Base-by-base conservation (phyloP, 2,888 invertebrate genomes). In the Stictocephala bisonia region DNA sequence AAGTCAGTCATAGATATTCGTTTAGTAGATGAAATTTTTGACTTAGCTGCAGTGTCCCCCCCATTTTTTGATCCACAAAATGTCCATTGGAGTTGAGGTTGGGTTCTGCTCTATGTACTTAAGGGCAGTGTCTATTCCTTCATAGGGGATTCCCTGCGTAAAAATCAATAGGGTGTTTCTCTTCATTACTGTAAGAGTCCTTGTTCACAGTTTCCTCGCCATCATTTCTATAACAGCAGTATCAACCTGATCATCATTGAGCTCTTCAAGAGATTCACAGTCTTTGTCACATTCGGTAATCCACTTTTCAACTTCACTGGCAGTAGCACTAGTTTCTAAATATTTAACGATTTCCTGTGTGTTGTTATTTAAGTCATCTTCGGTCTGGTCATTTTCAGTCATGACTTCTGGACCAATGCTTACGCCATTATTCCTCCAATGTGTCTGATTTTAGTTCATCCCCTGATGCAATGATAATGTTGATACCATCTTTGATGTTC, bases 11-110 rank as follows among this genome's bases (percentile, higher is more conserved):
- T 48, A 15, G n/a, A n/a, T 48, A n/a, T n/a, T 35, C 9, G 13
- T 11, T 74, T 22, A 50, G n/a, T n/a, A n/a, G n/a, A n/a, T n/a
- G n/a, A n/a, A n/a, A n/a, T 31, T 31, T 31, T 31, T 31, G 11
- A 11, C 35, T 9, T 6, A 31, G 35, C 11, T 31, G 11, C 35
- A 31, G 35, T 31, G 35, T 31, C 35, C n/a, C 35, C 35, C 11
- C 35, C 35, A 31, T 31, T 31, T 31, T 11, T 31, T 31, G 35
- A 31, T 31, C 35, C 11, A 11, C 35, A 31, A 31, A 31, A 31
- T 31, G 35, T 31, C 35, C 35, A 31, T 31, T 31, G 35, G 11
- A 31, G 35, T 31, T 31, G 35, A 9, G 35, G 11, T 31, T 31
- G 35, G 35, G 35, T 31, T 31, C 35, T 31, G 35, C 35, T 31